Evolutionary conservation across 2,797 vertebrate species (phyloP).

Genomic region (Basileuterus tristriatus): DNA sequence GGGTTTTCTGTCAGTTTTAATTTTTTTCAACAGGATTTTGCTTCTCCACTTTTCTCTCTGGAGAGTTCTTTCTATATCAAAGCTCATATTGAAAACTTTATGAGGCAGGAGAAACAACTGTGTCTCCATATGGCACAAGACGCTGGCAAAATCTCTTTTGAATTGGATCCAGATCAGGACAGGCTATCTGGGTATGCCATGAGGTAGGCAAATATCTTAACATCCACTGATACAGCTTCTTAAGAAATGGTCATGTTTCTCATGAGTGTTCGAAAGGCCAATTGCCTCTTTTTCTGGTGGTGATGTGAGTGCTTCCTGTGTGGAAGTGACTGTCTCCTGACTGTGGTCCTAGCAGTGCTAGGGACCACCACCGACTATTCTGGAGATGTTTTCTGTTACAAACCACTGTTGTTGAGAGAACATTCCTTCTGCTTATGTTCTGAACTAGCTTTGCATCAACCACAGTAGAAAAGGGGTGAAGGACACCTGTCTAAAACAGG

Average conservation of each 20-base stretch:
- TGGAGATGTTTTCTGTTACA: background rate
- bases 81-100: background rate
- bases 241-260: background rate
- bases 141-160: background rate
- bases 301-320: background rate
- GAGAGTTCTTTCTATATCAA: background rate
- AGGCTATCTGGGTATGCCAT: background rate
- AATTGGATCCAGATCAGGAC: background rate
- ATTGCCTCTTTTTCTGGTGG: background rate
- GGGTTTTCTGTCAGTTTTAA: background rate
- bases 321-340: background rate
- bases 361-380: background rate
- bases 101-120: background rate
- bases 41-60: background rate
- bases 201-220: background rate
- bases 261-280: background rate
- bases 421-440: rapidly evolving
- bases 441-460: background rate
- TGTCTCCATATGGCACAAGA: background rate
- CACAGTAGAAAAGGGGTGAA: background rate
- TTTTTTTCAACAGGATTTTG: background rate
- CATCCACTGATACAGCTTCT: rapidly evolving
- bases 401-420: background rate
- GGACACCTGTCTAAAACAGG: background rate
- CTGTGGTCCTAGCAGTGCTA: background rate